phyloP scores from a whole-genome alignment of 2,888 invertebrate species.

The Fragum fragum region DNA sequence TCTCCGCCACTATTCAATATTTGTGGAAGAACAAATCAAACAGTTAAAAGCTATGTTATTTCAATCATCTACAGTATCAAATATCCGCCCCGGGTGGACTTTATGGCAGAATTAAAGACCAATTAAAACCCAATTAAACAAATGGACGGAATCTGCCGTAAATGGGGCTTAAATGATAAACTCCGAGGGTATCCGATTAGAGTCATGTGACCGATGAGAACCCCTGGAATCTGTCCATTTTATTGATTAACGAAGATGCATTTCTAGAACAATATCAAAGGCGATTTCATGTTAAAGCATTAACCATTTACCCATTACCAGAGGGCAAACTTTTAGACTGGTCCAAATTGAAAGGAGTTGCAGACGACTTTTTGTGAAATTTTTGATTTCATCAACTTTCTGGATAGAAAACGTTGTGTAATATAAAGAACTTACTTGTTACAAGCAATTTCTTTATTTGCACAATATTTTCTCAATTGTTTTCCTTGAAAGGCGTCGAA shows the following conservation, averaged over 20 bases:
- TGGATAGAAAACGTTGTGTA: too few relatives aligned
- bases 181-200: conserved; percentile 27
- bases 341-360: too few relatives aligned
- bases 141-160: conserved; percentile 15
- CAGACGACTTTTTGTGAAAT: too few relatives aligned
- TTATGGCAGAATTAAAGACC: conserved; percentile 9
- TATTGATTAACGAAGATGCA: neutral
- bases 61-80: neutral
- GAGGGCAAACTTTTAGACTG: too few relatives aligned
- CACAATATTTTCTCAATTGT: too few relatives aligned
- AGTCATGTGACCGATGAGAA: conserved; percentile 15
- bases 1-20: neutral
- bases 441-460: too few relatives aligned
- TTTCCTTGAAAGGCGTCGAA: too few relatives aligned
- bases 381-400: too few relatives aligned
- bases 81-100: neutral
- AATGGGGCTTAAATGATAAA: conserved; percentile 8
- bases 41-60: neutral
- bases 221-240: neutral
- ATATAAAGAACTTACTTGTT: too few relatives aligned
- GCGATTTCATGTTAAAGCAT: neutral
- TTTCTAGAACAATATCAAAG: neutral
- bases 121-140: conserved; percentile 15
- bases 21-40: conserved; percentile 6
- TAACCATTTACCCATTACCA: too few relatives aligned